phyloP scores from a whole-genome alignment of 30 jellyfish, hydroid and myxozoan species.

The Turritopsis dohrnii region DNA sequence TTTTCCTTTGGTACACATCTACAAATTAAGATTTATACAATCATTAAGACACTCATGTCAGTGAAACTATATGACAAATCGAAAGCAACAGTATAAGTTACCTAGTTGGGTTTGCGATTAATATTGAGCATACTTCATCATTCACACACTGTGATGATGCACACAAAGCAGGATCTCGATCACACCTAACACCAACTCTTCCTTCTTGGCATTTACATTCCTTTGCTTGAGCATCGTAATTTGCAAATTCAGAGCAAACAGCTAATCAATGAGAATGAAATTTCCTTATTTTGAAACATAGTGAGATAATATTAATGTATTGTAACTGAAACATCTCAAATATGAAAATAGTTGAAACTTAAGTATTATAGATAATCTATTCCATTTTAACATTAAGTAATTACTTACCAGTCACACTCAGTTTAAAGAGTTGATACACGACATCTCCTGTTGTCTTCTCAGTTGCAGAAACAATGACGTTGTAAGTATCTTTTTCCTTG shows the following conservation, averaged over 20 bases:
- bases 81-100: neutral
- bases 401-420: neutral
- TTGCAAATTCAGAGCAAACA: neutral
- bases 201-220: conserved; percentile 52
- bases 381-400: too few species aligned
- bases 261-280: neutral
- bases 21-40: too few species aligned
- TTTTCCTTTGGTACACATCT: conserved; percentile 46
- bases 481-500: neutral
- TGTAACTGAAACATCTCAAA: too few species aligned
- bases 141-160: conserved; percentile 28
- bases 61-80: neutral
- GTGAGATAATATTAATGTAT: too few species aligned
- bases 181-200: conserved; percentile 51
- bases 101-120: conserved; percentile 36
- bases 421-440: neutral
- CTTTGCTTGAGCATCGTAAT: neutral
- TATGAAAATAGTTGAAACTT: too few species aligned
- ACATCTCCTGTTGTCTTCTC: neutral
- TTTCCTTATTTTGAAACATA: too few species aligned
- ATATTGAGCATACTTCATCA: conserved; percentile 56
- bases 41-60: too few species aligned
- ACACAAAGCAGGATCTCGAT: conserved; percentile 55
- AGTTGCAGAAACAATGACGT: neutral
- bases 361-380: too few species aligned